phyloP scores from a whole-genome alignment of 2,888 invertebrate genomes.

The Apotomis turbidana region DNA sequence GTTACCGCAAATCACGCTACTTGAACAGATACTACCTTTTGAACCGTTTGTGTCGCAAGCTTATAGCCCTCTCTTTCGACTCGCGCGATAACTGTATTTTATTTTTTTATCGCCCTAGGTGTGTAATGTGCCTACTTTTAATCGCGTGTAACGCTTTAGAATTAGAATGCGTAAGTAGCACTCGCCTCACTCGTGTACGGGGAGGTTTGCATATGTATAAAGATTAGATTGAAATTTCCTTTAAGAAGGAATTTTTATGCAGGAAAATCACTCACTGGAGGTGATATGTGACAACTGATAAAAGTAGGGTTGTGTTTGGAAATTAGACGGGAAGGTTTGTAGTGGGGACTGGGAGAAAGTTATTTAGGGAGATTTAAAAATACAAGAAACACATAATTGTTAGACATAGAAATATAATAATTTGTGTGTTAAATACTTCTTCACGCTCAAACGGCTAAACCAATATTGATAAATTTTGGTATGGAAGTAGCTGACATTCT shows the following conservation, averaged over 20 bases:
- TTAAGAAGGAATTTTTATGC: conserved; percentile 74
- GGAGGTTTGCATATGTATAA: conserved; percentile 75
- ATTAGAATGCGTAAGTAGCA: conserved; percentile 31
- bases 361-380: too few species aligned
- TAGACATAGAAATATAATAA: too few species aligned
- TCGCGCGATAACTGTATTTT: neutral
- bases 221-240: conserved; percentile 80
- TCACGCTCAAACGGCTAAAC: too few species aligned
- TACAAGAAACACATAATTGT: too few species aligned
- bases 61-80: neutral
- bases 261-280: conserved; percentile 69
- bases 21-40: too few species aligned
- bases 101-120: neutral
- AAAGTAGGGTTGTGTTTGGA: conserved; percentile 4
- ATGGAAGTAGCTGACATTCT: too few species aligned
- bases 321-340: conserved; percentile 5
- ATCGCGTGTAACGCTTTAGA: conserved; percentile 46
- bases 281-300: conserved; percentile 36
- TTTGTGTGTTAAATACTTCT: too few species aligned
- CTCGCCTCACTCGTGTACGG: conserved; percentile 19
- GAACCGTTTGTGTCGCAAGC: too few species aligned
- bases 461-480: too few species aligned
- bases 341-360: neutral
- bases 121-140: neutral
- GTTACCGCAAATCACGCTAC: too few species aligned